Evolutionary conservation across 2,113 vertebrate species (phyloP).

Genomic region (Triplophysa tibetana): DNA sequence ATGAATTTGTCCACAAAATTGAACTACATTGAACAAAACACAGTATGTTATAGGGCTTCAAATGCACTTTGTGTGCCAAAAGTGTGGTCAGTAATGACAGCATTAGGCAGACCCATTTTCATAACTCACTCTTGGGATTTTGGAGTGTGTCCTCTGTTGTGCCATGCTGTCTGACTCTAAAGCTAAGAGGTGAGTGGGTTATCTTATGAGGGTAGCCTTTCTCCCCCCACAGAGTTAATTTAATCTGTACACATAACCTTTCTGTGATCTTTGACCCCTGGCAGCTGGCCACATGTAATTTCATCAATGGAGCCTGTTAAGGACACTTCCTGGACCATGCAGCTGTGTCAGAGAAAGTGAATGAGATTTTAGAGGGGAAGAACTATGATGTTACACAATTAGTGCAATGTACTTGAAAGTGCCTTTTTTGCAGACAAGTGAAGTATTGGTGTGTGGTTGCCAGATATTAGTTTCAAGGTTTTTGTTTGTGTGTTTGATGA

Average conservation of each 20-base stretch:
- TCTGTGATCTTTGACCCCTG: slow-evolving; percentile 67
- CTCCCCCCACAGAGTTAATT: slow-evolving; percentile 67
- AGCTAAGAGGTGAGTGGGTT: background rate
- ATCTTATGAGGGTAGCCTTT: background rate
- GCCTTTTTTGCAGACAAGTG: slow-evolving; percentile 12
- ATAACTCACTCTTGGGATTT: no score
- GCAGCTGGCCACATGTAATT: slow-evolving; percentile 72
- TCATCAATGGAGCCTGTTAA: slow-evolving; percentile 74
- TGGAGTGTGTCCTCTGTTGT: background rate
- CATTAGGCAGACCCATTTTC: no score
- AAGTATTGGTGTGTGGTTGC: background rate
- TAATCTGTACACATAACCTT: slow-evolving; percentile 69
- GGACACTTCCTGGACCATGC: slow-evolving; percentile 59
- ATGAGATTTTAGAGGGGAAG: slow-evolving; percentile 64
- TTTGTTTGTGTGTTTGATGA: slow-evolving; percentile 22
- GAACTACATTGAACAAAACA: no score
- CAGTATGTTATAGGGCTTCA: no score
- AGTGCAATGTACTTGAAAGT: slow-evolving; percentile 8
- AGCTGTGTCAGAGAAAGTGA: slow-evolving; percentile 57
- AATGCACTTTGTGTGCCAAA: no score
- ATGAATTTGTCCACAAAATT: no score
- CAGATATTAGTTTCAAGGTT: background rate
- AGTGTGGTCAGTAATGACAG: no score
- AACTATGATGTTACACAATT: slow-evolving; percentile 30
- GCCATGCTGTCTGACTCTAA: background rate